Conservation (phyloP, 2,113 vertebrate species). For the Etheostoma spectabile region DNA sequence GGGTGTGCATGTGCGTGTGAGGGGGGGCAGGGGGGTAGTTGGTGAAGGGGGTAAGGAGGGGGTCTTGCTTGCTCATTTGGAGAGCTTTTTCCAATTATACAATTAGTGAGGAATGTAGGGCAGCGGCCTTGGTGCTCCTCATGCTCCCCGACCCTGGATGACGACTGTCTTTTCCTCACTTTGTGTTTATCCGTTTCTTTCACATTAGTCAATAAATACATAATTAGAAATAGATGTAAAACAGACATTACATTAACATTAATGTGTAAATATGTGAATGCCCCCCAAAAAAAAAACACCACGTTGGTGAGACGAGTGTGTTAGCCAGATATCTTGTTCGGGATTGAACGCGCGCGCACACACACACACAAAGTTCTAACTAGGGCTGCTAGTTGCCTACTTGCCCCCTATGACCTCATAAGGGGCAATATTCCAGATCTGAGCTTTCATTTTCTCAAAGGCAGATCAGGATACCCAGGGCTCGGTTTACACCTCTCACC, state of each 20-base stretch:
- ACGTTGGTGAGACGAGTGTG: constrained; percentile 7
- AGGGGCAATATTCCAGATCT: too few relatives aligned
- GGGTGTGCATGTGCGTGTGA: constrained; percentile 67
- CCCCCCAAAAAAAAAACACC: constrained; percentile 1
- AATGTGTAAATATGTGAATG: constrained; percentile 10
- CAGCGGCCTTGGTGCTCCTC: constrained; percentile 81
- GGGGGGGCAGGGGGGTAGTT: constrained; percentile 43
- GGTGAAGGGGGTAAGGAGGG: constrained; percentile 52
- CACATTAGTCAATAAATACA: constrained; percentile 30
- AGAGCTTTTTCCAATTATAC: constrained; percentile 88
- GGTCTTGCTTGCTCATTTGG: constrained; percentile 84
- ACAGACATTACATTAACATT: neutral
- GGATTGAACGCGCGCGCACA: constrained; percentile 24
- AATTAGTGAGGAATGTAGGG: constrained; percentile 89
- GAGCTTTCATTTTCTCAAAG: too few relatives aligned
- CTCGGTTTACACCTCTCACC: too few relatives aligned
- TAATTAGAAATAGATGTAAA: neutral
- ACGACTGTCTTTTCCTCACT: constrained; percentile 60
- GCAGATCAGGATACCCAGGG: too few relatives aligned
- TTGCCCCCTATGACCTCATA: too few relatives aligned
- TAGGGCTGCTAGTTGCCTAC: too few relatives aligned
- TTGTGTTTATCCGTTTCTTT: constrained; percentile 37
- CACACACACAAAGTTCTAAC: neutral
- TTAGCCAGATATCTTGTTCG: constrained; percentile 27
- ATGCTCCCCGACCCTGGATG: constrained; percentile 78